phyloP scores from a whole-genome alignment of 1,140 invertebrate genomes.

The Mesaphorura yosii region DNA sequence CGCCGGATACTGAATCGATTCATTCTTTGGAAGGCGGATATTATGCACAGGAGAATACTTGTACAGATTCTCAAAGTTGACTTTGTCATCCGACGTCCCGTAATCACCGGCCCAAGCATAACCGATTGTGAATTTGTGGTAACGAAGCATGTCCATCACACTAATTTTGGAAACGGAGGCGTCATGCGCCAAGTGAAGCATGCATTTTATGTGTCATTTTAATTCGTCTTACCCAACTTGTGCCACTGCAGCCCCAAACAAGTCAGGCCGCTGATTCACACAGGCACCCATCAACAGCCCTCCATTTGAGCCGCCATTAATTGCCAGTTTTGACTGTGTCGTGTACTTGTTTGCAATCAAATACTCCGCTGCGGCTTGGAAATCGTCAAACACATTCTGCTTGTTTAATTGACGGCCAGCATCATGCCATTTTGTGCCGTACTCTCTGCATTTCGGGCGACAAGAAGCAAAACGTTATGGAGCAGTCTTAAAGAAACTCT shows the following conservation, averaged over 20 bases:
- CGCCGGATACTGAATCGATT: slow-evolving; percentile 66
- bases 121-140: slow-evolving; percentile 97
- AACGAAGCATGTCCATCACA: slow-evolving; percentile 93
- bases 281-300: slow-evolving; percentile 85
- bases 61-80: slow-evolving; percentile 76
- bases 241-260: slow-evolving; percentile 80
- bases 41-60: slow-evolving; percentile 96
- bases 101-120: slow-evolving; percentile 91
- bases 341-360: slow-evolving; percentile 76
- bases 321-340: slow-evolving; percentile 56
- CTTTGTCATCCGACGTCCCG: slow-evolving; percentile 75
- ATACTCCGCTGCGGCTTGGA: slow-evolving; percentile 83
- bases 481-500: slow-evolving; percentile 17
- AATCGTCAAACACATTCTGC: slow-evolving; percentile 97
- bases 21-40: slow-evolving; percentile 51
- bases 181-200: slow-evolving; percentile 15
- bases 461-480: slow-evolving; percentile 1
- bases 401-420: slow-evolving; percentile 80
- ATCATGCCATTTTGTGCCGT: slow-evolving; percentile 95
- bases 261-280: slow-evolving; percentile 86
- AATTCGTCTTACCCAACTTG: slow-evolving; percentile 67
- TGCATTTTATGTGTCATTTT: slow-evolving; percentile 4
- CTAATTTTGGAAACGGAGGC: slow-evolving; percentile 43
- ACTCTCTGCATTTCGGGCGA: slow-evolving; percentile 55
- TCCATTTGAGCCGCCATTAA: slow-evolving; percentile 93